Percentiles rank a stretch among this genome's conserved stretches.
phyloP scores from a whole-genome alignment of 2,888 invertebrate genomes.

The Napeogenes inachia region DNA sequence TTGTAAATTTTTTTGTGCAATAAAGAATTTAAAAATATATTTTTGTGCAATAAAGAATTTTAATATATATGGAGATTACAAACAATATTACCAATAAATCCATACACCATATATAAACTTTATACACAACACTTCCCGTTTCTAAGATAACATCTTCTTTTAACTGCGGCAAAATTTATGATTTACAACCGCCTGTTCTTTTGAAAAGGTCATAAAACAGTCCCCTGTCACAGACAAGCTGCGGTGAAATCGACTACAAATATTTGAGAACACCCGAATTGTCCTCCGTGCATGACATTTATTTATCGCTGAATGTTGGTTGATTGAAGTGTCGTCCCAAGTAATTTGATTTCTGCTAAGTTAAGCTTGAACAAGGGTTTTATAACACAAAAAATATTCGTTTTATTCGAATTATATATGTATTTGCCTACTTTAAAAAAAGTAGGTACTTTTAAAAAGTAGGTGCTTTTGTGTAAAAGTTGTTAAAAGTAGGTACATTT shows the following conservation, averaged over 20 bases:
- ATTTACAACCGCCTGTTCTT: slow-evolving; percentile 58
- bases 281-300: slow-evolving; percentile 24
- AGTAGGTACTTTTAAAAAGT: too few relatives aligned
- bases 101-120: background rate
- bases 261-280: slow-evolving; percentile 43
- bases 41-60: too few relatives aligned
- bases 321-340: slow-evolving; percentile 23
- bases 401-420: too few relatives aligned
- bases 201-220: slow-evolving; percentile 65
- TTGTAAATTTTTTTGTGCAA: too few relatives aligned
- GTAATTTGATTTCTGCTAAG: slow-evolving; percentile 16
- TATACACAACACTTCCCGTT: background rate
- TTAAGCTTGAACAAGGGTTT: slow-evolving; percentile 1
- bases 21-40: too few relatives aligned
- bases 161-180: slow-evolving; percentile 55
- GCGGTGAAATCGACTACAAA: slow-evolving; percentile 57
- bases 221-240: slow-evolving; percentile 62
- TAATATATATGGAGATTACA: too few relatives aligned
- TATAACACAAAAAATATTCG: too few relatives aligned
- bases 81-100: too few relatives aligned
- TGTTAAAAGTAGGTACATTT: too few relatives aligned
- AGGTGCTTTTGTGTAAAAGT: too few relatives aligned
- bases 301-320: slow-evolving; percentile 21
- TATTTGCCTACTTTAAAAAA: too few relatives aligned
- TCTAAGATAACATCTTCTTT: slow-evolving; percentile 26